Evolutionary conservation across 2,888 invertebrate genomes (phyloP).

Genomic region (Nomada fabriciana): DNA sequence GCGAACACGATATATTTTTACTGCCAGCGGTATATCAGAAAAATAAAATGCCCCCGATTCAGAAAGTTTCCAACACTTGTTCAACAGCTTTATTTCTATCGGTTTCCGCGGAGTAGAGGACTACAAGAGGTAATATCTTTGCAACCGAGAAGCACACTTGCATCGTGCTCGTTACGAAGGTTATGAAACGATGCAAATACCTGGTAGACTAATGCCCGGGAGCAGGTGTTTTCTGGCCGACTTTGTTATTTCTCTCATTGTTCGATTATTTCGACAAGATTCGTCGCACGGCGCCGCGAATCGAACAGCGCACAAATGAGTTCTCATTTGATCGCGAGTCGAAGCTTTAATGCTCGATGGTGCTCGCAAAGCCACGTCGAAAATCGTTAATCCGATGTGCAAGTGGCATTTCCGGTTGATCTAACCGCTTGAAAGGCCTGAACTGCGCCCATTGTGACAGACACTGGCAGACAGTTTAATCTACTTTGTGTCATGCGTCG

Average conservation of each 20-base stretch:
- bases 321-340: slow-evolving; percentile 6
- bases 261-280: background rate
- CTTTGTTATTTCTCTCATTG: background rate
- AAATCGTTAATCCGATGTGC: slow-evolving; percentile 64
- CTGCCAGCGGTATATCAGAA: too few species aligned
- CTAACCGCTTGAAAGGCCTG: slow-evolving; percentile 65
- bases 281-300: background rate
- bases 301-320: background rate
- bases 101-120: background rate
- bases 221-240: slow-evolving; percentile 6
- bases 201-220: background rate
- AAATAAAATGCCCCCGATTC: background rate
- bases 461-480: slow-evolving; percentile 35
- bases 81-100: background rate
- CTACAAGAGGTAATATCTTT: background rate
- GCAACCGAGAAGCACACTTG: background rate
- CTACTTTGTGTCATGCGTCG: slow-evolving; percentile 33
- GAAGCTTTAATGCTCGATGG: background rate
- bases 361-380: slow-evolving; percentile 31
- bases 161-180: background rate
- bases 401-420: slow-evolving; percentile 71
- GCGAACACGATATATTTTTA: background rate
- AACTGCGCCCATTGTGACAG: slow-evolving; percentile 46
- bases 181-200: slow-evolving; percentile 3
- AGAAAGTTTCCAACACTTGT: background rate